Conservation (phyloP, 2,113 vertebrate genomes). For the Serilophus lunatus region DNA sequence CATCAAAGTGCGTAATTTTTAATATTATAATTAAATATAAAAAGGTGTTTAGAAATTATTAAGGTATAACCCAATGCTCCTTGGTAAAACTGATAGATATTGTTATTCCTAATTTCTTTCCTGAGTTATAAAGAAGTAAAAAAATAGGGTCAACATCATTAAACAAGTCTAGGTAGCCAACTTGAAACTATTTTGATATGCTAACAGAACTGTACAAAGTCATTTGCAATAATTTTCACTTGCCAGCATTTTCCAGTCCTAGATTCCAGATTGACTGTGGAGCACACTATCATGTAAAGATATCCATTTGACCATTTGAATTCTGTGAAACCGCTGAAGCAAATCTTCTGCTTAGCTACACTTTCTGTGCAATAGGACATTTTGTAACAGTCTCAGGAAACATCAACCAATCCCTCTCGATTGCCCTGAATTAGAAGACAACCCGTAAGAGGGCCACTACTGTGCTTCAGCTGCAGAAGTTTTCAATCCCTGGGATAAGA, state of each 20-base stretch:
- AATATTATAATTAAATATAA: not conserved
- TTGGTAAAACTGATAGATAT: not conserved
- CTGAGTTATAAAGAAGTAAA: not conserved
- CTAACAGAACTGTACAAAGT: not conserved
- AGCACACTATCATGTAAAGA: not conserved
- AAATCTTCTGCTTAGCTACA: not conserved
- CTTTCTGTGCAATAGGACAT: not conserved
- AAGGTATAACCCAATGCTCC: not conserved
- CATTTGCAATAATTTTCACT: not conserved
- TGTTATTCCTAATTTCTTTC: not conserved
- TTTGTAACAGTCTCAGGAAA: not conserved
- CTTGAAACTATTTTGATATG: not conserved
- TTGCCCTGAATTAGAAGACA: not conserved
- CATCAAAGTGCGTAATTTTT: not conserved
- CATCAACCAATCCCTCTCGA: not conserved
- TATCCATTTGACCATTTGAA: not conserved
- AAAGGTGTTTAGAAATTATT: not conserved
- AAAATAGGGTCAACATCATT: not conserved
- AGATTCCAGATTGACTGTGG: not conserved
- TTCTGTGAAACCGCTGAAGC: not conserved
- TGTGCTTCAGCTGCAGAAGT: not conserved
- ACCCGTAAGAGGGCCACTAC: not conserved
- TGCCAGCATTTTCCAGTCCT: not conserved
- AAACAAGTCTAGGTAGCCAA: rapidly evolving
- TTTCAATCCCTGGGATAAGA: not conserved